Percentiles rank a stretch among this genome's conserved stretches.
phyloP scores from a whole-genome alignment of 2,888 invertebrate genomes.

The Limnephilus rhombicus region DNA sequence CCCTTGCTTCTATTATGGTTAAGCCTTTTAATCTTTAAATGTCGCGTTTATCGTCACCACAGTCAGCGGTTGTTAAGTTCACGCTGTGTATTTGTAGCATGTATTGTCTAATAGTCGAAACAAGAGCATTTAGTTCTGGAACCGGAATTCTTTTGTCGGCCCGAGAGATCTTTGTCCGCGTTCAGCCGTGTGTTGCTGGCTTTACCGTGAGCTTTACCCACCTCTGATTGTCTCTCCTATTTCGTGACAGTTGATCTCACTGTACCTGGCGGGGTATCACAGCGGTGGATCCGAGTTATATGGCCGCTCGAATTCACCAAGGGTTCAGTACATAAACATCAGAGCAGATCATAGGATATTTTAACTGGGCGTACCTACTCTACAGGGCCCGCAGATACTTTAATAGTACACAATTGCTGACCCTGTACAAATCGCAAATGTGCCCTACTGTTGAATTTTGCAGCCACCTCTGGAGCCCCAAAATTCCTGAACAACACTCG shows the following conservation, averaged over 20 bases:
- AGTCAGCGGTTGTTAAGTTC: not conserved
- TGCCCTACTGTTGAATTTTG: too few species aligned
- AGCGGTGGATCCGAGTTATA: not conserved
- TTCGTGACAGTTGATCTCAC: conserved; percentile 34
- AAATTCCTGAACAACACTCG: too few species aligned
- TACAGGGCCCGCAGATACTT: too few species aligned
- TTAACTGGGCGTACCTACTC: too few species aligned
- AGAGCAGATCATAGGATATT: too few species aligned
- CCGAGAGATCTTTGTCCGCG: not conserved
- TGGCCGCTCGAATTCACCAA: not conserved
- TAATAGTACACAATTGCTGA: too few species aligned
- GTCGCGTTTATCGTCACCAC: not conserved
- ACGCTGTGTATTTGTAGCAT: not conserved
- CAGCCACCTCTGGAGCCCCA: too few species aligned
- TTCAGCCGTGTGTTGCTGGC: not conserved
- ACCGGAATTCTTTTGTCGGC: conserved; percentile 24
- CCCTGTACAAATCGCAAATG: too few species aligned
- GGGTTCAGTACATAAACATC: not conserved
- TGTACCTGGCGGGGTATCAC: not conserved
- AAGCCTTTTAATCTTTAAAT: too few species aligned
- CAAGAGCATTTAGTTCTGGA: not conserved
- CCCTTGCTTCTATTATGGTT: too few species aligned
- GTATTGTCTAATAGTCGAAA: conserved; percentile 3
- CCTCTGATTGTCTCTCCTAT: conserved; percentile 30
- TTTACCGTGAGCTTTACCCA: conserved; percentile 26